Evolutionary conservation across 2,113 vertebrate species (phyloP).

Genomic region (Ramphastos sulfuratus): DNA sequence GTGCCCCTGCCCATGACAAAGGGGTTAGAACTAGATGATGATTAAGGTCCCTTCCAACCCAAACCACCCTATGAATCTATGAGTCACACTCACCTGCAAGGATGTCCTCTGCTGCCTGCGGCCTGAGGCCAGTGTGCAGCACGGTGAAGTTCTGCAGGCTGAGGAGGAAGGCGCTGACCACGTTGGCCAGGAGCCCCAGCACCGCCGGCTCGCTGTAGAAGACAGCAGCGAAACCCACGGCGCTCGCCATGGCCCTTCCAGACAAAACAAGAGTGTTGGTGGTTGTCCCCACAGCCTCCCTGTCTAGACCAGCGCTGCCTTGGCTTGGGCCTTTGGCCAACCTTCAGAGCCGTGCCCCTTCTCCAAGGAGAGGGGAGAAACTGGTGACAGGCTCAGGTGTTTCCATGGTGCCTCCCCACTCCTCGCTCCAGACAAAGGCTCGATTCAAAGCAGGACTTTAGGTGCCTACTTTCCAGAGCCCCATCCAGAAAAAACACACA

Average conservation of each 20-base stretch:
- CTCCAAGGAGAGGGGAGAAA: not conserved
- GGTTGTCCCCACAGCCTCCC: not conserved
- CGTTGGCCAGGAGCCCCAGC: slow-evolving; percentile 86
- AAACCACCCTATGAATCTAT: no score
- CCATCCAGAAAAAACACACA: slow-evolving; percentile 63
- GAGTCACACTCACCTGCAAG: slow-evolving; percentile 80
- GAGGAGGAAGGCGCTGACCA: slow-evolving; percentile 87
- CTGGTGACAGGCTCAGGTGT: slow-evolving; percentile 62
- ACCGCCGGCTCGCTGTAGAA: slow-evolving; percentile 89
- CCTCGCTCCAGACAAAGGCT: slow-evolving; percentile 23
- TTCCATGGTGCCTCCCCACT: not conserved
- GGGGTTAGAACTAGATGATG: no score
- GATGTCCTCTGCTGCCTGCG: slow-evolving; percentile 80
- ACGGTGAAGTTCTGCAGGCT: slow-evolving; percentile 84
- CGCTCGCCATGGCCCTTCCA: slow-evolving; percentile 72
- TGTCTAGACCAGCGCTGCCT: not conserved
- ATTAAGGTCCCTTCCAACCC: no score
- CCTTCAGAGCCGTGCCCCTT: not conserved
- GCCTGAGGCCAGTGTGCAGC: slow-evolving; percentile 65
- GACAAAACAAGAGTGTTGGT: not conserved
- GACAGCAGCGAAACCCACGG: slow-evolving; percentile 84
- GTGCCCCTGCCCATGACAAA: no score
- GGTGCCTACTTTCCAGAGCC: slow-evolving; percentile 57
- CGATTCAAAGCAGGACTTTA: slow-evolving; percentile 31
- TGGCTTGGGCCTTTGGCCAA: not conserved